These are phyloP conservation scores for Ascaphus truei DNA, from an alignment of 2,113 vertebrate species.

Conservation along the genomic window DNA sequence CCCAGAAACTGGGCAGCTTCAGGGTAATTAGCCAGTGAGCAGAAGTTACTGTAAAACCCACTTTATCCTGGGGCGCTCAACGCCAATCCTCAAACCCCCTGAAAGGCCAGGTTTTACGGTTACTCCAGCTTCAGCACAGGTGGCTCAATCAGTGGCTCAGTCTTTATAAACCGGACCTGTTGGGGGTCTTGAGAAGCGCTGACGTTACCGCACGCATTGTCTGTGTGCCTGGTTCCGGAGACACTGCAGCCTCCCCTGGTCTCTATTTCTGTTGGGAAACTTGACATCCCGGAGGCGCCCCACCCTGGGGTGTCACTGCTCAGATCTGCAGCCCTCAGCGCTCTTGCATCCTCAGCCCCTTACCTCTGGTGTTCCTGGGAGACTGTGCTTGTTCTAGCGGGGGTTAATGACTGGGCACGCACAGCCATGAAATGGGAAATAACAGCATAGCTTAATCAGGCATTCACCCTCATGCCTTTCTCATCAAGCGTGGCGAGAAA, in stretches of 20 bases:
- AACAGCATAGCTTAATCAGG: conserved; percentile 36
- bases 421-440: conserved; percentile 37
- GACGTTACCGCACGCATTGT: too few species aligned
- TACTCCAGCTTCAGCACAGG: too few species aligned
- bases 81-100: too few species aligned
- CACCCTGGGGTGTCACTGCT: conserved; percentile 4
- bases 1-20: too few species aligned
- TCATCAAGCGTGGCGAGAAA: conserved; percentile 32
- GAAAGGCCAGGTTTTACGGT: too few species aligned
- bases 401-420: conserved; percentile 32
- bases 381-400: conserved; percentile 30
- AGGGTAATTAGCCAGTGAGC: too few species aligned
- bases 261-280: conserved; percentile 8
- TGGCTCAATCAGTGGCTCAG: too few species aligned
- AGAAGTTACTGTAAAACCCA: too few species aligned
- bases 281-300: not conserved
- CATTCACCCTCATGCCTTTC: conserved; percentile 36
- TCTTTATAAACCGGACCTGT: too few species aligned
- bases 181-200: too few species aligned
- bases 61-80: too few species aligned
- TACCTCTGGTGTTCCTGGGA: conserved; percentile 27
- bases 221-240: too few species aligned
- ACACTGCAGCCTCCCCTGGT: not conserved
- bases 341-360: conserved; percentile 8
- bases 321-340: conserved; percentile 3